Evolutionary conservation across 2,113 vertebrate species (phyloP).

Genomic region (Isichthys henryi): DNA sequence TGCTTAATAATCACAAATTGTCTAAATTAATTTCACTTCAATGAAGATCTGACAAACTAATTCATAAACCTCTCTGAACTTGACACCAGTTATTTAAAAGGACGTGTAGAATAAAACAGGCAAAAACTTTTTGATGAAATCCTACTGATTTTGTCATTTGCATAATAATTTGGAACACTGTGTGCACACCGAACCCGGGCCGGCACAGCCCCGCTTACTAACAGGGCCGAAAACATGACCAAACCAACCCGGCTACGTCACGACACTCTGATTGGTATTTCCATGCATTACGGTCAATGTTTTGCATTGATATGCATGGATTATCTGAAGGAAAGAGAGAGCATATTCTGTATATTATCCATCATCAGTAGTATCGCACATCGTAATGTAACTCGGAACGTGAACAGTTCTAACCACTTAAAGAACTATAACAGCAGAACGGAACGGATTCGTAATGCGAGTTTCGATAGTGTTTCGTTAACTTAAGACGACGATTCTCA

Average conservation of each 20-base stretch:
- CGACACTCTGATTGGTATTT: no score
- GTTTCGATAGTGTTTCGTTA: not conserved
- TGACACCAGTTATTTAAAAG: no score
- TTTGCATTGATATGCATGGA: not conserved
- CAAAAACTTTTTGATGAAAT: no score
- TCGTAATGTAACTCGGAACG: not conserved
- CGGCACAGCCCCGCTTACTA: not conserved
- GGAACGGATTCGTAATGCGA: not conserved
- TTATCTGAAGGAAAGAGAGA: not conserved
- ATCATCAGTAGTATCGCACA: not conserved
- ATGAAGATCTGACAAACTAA: no score
- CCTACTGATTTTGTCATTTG: not conserved
- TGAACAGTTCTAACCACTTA: not conserved
- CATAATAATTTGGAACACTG: not conserved
- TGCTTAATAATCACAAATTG: not conserved
- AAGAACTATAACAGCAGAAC: not conserved
- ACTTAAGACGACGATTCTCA: not conserved
- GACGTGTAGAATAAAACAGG: no score
- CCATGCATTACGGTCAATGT: no score
- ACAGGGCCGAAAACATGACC: not conserved
- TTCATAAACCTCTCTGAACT: no score
- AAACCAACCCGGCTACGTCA: not conserved
- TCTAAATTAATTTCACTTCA: no score
- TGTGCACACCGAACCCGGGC: not conserved
- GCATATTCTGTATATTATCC: not conserved